Evolutionary conservation across 2,888 invertebrate species (phyloP).

Genomic region (Eudemis profundana): DNA sequence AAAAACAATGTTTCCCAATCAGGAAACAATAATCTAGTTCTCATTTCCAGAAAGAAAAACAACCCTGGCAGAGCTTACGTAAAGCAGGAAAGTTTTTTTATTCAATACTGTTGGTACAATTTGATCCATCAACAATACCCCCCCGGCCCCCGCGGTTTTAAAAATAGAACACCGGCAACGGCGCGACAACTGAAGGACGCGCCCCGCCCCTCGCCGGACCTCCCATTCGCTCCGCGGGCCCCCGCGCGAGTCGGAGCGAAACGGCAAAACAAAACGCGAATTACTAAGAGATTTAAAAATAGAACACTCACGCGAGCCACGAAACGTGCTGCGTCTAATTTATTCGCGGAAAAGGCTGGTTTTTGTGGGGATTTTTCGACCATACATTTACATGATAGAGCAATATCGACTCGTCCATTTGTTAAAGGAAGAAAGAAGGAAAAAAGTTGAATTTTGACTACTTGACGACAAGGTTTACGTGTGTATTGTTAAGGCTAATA

Average conservation of each 20-base stretch:
- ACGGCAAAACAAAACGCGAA: slow-evolving; percentile 59
- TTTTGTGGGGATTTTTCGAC: slow-evolving; percentile 21
- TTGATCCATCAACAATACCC: slow-evolving; percentile 44
- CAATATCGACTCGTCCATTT: neutral
- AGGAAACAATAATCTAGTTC: neutral
- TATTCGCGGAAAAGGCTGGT: slow-evolving; percentile 55
- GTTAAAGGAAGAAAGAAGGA: neutral
- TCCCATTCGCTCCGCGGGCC: slow-evolving; percentile 55
- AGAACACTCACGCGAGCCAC: slow-evolving; percentile 73
- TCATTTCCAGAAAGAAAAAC: slow-evolving; percentile 1
- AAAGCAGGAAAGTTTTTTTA: slow-evolving; percentile 18
- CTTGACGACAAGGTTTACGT: too few relatives aligned
- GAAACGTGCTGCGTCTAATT: slow-evolving; percentile 62
- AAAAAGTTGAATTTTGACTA: too few relatives aligned
- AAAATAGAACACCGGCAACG: slow-evolving; percentile 64
- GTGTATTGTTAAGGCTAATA: too few relatives aligned
- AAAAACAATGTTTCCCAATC: neutral
- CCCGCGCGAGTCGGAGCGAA: slow-evolving; percentile 51
- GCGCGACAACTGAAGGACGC: slow-evolving; percentile 79
- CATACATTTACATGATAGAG: neutral
- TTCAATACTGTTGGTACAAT: slow-evolving; percentile 32
- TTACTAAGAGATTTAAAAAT: slow-evolving; percentile 70
- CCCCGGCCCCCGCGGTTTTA: slow-evolving; percentile 53
- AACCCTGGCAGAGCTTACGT: slow-evolving; percentile 4
- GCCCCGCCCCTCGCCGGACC: slow-evolving; percentile 53